These are phyloP conservation scores for Drosophila yakuba DNA, from an alignment of 1,140 invertebrate species.

Conservation along the genomic window DNA sequence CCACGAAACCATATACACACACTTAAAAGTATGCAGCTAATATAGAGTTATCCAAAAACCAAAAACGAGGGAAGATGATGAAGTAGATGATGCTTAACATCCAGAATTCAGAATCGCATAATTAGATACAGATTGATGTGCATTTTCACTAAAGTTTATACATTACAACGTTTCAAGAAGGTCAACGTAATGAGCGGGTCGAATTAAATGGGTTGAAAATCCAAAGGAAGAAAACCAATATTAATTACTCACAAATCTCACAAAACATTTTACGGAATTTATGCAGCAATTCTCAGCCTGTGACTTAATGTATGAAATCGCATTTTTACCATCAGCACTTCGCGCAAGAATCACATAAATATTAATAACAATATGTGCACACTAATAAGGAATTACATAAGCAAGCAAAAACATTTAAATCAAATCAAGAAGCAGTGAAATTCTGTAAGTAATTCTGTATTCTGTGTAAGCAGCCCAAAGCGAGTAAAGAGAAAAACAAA, in stretches of 20 bases:
- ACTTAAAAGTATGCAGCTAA: slow-evolving; percentile 62
- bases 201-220: background rate
- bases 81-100: slow-evolving; percentile 45
- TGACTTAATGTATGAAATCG: slow-evolving; percentile 28
- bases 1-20: slow-evolving; percentile 29
- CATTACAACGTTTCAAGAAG: slow-evolving; percentile 43
- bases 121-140: slow-evolving; percentile 43
- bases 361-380: slow-evolving; percentile 60
- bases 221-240: background rate
- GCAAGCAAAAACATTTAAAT: slow-evolving; percentile 30
- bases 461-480: slow-evolving; percentile 40
- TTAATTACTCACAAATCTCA: background rate
- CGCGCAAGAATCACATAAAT: slow-evolving; percentile 21
- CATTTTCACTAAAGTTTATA: slow-evolving; percentile 43
- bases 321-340: slow-evolving; percentile 36
- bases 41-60: slow-evolving; percentile 67
- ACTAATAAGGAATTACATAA: slow-evolving; percentile 47
- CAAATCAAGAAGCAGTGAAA: slow-evolving; percentile 25
- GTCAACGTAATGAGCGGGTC: background rate
- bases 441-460: slow-evolving; percentile 41
- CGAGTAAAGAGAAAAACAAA: slow-evolving; percentile 34
- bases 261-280: background rate
- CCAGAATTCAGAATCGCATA: slow-evolving; percentile 22
- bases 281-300: slow-evolving; percentile 6
- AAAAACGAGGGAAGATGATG: slow-evolving; percentile 26